Evolutionary conservation across 2,797 vertebrate species (phyloP).

Genomic region (Margarornis squamiger): DNA sequence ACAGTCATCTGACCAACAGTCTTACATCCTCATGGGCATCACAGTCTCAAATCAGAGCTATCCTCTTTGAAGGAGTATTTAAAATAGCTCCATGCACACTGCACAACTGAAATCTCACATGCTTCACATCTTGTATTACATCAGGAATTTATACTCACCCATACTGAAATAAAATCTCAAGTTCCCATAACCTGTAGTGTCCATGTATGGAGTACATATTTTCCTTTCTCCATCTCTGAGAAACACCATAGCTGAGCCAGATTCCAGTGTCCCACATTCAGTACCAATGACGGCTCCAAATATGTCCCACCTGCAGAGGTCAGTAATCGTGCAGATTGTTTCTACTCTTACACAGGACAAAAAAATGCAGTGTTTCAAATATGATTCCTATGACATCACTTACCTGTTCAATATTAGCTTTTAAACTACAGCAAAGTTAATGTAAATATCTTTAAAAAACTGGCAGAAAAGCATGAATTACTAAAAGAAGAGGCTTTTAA

Average conservation of each 20-base stretch:
- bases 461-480: not conserved
- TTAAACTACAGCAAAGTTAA: not conserved
- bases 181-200: conserved; percentile 92
- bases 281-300: conserved; percentile 86
- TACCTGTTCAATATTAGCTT: not conserved
- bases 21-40: not conserved
- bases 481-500: not conserved
- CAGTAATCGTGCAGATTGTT: not conserved
- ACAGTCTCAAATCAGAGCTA: not conserved
- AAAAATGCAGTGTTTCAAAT: not conserved
- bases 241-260: conserved; percentile 89
- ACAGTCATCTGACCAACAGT: not conserved
- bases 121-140: not conserved
- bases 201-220: conserved; percentile 92
- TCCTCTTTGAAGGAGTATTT: not conserved
- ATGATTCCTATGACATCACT: not conserved
- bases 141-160: conserved; percentile 78
- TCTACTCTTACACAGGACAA: not conserved
- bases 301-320: conserved; percentile 87
- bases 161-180: conserved; percentile 93
- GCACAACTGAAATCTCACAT: not conserved
- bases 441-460: not conserved
- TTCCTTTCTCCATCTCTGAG: conserved; percentile 88
- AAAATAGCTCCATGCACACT: not conserved
- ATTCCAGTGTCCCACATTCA: conserved; percentile 93